Evolutionary conservation across 2,888 invertebrate genomes (phyloP), one percentile per base, ranked within the genome.

Genomic region (Listrodromus nycthemerus): DNA sequence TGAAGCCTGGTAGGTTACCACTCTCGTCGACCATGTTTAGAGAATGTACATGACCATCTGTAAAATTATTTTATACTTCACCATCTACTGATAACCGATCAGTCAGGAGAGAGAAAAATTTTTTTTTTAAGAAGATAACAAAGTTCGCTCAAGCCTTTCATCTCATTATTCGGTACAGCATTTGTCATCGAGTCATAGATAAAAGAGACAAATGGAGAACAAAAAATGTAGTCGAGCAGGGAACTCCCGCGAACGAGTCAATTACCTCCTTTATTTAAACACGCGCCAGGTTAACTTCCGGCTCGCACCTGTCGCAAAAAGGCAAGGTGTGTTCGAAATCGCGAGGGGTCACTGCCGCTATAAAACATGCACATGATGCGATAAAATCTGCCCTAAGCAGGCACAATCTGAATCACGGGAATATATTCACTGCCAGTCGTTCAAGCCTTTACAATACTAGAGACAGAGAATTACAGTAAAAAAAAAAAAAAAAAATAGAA

Each of bases 21-120:
- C 93, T 91, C 89, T 95, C 95, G 87, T 97, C 97, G 45, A 96
- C 95, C 83, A 97, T 96, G 83, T 96, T 97, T 80, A 98, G 94
- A 16, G 98, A 97, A 91, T 98, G 97, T 89, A 98, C 95, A 88
- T 97, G 96, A 7, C 97, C 97, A 94, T 97, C 97, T 97, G 94
- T 80, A 94, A 94, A 74, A 52, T 19, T 77, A 52, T 52, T 24
- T 6, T 50, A 0, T 24, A 48, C 61, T 71, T 66, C 21, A 78
- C 13, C 45, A 48, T 45, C 24, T 21, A 19, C 27, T 8, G 1
- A 45, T 33, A 27, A 8, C 30, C 48, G 45, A 45, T 45, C 27
- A 13, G 66, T 55, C 16, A 67, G 16, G 10, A 63, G 48, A 24
- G n/a, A 58, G 27, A 27, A 52, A n/a, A 19, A 10, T 3, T 50